Conservation (phyloP, 2,888 invertebrate species). For the Tipula unca region DNA sequence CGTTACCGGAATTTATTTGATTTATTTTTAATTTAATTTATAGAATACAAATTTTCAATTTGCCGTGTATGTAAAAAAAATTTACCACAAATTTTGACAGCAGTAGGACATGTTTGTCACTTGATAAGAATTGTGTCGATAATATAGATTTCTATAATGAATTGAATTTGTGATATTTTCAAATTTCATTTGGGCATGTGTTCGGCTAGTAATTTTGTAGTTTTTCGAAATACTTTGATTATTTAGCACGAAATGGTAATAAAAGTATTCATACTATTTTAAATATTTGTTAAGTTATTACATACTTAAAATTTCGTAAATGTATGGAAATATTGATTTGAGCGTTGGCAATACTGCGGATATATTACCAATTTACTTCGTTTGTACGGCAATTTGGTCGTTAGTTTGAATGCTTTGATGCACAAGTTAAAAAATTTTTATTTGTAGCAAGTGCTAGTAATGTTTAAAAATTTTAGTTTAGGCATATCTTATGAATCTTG, state of each 20-base stretch:
- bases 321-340: not conserved
- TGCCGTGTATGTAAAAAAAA: not conserved
- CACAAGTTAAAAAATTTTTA: no score
- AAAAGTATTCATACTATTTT: not conserved
- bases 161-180: not conserved
- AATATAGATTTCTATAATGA: not conserved
- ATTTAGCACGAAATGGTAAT: not conserved
- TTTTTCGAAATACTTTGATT: not conserved
- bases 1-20: not conserved
- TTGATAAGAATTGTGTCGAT: not conserved
- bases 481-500: no score
- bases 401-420: not conserved
- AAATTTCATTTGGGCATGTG: not conserved
- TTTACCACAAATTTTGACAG: not conserved
- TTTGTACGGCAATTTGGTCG: not conserved
- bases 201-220: not conserved
- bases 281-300: not conserved
- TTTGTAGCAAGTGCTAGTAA: no score
- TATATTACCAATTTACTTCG: not conserved
- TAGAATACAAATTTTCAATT: not conserved
- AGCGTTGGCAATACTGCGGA: not conserved
- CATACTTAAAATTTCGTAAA: not conserved
- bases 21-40: not conserved
- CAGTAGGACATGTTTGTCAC: conserved; percentile 16
- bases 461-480: no score